Evolutionary conservation across 2,113 vertebrate species (phyloP), one percentile per base, ranked within the genome.

Genomic region (Chloroceryle aenea): DNA sequence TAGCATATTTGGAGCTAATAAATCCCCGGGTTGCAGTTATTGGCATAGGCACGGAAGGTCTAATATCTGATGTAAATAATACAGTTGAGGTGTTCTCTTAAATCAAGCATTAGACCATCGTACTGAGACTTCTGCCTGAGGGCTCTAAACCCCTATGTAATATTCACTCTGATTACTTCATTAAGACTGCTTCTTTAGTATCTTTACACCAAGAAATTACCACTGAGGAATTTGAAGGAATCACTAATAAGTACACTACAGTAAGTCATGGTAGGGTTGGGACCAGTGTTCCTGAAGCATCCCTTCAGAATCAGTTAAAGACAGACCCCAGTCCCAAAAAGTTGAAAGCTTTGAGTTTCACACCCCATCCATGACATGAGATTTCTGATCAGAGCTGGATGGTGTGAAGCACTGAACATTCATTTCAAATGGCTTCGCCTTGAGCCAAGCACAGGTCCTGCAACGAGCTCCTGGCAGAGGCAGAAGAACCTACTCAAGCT

Each of bases 1-100:
- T 40, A 55, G 52, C 26, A 29, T 56, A 40, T 50, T 55, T 88
- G 71, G 29, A 58, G 85, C 42, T 86, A 90, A 91, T 77, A 85
- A 94, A 87, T 83, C 55, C 90, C 50, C 38, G 52, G 53, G 36
- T 22, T 53, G 21, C 71, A 79, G 78, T 30, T 38, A 11, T 3
- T 53, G 53, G 64, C 34, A 27, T 23, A 68, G 61, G 53, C 75
- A 59, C 68, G 90, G 90, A 71, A 93, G 71, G 63, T 45, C 62
- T 91, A 80, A 95, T 93, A 62, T 77, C 56, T 77, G 85, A 40
- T 63, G 87, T 93, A 96, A 96, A 94, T 94, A 93, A 95, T 94
- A 71, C 50, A 96, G 71, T 79, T 13, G 30, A 91, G 78, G 81
- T 73, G 59, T 79, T 94, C 87, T 63, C 50, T 66, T 92, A 94